Conservation (phyloP, 2,113 vertebrate species). For the Nannospalax galili region DNA sequence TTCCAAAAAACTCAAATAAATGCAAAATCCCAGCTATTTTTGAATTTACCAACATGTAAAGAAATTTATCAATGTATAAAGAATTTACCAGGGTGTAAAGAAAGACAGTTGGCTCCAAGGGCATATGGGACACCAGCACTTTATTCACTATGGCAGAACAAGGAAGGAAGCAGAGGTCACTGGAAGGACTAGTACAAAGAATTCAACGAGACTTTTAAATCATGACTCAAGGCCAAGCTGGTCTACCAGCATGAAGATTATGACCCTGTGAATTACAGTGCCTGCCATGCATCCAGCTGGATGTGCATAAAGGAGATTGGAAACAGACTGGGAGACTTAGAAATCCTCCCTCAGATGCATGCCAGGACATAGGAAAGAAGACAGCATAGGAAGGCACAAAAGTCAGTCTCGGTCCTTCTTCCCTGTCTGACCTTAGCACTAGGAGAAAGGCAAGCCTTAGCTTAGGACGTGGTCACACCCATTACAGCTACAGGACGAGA, state of each 20-base stretch:
- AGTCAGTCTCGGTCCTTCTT: background rate
- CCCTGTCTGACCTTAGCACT: background rate
- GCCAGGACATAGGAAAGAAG: background rate
- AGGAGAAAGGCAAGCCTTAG: background rate
- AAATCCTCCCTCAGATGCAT: background rate
- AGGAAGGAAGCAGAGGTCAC: background rate
- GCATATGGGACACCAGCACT: background rate
- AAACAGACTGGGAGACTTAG: background rate
- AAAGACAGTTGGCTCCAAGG: background rate
- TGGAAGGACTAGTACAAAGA: background rate
- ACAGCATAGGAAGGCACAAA: background rate
- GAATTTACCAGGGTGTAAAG: too few species aligned
- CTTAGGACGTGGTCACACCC: background rate
- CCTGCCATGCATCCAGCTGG: background rate
- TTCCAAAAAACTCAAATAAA: background rate
- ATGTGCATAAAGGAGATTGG: background rate
- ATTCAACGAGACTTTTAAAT: background rate
- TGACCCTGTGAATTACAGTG: background rate
- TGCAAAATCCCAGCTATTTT: background rate
- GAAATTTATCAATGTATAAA: too few species aligned
- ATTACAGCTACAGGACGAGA: too few species aligned
- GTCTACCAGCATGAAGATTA: background rate
- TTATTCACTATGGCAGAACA: background rate
- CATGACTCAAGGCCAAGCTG: background rate
- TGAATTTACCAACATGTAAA: background rate